Percentiles rank a stretch among this genome's conserved stretches.
These are phyloP conservation scores for Heliopora coerulea DNA, from an alignment of 92 coral and sea anemone genomes.

Conservation along the genomic window DNA sequence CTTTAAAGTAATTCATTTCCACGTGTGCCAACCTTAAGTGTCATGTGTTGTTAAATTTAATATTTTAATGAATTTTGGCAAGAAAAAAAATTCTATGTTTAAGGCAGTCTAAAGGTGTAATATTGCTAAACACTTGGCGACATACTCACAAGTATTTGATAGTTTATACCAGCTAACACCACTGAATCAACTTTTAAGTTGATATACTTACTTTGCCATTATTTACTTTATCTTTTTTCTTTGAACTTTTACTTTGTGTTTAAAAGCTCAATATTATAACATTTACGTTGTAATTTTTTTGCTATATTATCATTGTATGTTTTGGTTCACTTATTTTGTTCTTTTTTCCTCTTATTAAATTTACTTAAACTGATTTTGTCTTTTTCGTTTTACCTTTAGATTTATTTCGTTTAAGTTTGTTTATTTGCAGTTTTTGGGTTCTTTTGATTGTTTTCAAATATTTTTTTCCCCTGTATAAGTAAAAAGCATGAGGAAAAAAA, in stretches of 20 bases:
- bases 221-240: not conserved
- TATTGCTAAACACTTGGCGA: no score
- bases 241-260: constrained; percentile 9
- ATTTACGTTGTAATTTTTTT: not conserved
- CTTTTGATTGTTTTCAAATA: not conserved
- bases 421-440: not conserved
- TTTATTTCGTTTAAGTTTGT: constrained; percentile 5
- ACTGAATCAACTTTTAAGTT: no score
- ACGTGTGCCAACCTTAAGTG: not conserved
- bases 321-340: not conserved
- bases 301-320: not conserved
- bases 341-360: constrained; percentile 23
- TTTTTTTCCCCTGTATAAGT: not conserved
- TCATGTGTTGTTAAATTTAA: not conserved
- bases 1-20: not conserved
- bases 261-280: not conserved
- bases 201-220: not conserved
- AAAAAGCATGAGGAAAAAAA: not conserved
- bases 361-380: constrained; percentile 28
- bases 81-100: not conserved
- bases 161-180: no score
- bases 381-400: constrained; percentile 10
- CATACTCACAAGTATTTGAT: no score
- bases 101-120: no score
- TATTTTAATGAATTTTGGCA: not conserved